These are phyloP conservation scores for Entomobrya proxima DNA, from an alignment of 2,888 invertebrate species.

Conservation along the genomic window DNA sequence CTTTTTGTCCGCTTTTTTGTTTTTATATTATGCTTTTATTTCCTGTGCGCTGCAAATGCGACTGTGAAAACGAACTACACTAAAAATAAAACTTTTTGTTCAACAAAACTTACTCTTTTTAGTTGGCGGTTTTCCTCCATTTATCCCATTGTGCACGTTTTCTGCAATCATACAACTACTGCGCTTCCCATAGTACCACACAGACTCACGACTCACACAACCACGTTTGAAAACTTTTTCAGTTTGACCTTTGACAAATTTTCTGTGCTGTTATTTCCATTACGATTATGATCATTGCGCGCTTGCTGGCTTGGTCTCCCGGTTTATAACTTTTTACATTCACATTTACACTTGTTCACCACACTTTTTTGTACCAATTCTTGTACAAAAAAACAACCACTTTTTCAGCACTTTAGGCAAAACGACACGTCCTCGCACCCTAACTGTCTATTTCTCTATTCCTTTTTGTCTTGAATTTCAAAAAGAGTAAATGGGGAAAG, in stretches of 20 bases:
- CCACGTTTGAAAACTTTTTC: constrained; percentile 3
- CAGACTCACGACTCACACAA: no score
- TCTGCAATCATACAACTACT: background rate
- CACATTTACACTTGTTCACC: background rate
- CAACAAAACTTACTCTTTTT: constrained; percentile 6
- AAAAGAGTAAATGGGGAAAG: background rate
- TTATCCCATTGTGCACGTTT: constrained; percentile 3
- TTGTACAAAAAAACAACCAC: background rate
- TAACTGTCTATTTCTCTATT: background rate
- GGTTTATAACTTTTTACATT: background rate
- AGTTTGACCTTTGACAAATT: constrained; percentile 24
- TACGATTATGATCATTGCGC: no score
- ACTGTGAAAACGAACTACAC: no score
- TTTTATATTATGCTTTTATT: background rate
- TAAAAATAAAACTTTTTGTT: background rate
- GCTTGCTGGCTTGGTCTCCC: no score
- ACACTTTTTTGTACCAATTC: background rate
- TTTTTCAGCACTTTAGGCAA: background rate
- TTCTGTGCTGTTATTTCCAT: background rate
- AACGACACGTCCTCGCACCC: background rate
- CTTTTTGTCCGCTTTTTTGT: constrained; percentile 1
- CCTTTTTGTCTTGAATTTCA: background rate
- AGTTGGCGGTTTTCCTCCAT: background rate
- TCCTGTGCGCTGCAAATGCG: background rate
- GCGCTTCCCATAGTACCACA: no score